Evolutionary conservation across 2,797 vertebrate species (phyloP), one percentile per base, ranked within the genome.

Genomic region (Bradypodion ventrale): DNA sequence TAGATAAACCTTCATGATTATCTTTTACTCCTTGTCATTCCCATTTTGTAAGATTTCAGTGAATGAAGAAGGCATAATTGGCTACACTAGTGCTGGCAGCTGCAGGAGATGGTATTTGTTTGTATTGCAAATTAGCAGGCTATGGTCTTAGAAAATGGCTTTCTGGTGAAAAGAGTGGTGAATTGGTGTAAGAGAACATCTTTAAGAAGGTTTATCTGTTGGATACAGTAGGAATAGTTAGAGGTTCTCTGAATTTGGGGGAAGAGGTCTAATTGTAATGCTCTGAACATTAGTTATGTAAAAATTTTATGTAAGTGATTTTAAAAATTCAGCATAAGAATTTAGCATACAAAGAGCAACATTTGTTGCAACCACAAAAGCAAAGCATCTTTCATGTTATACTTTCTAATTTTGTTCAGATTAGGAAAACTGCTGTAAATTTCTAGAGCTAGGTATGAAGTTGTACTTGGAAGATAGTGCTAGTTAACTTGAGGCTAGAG

Each of bases 51-150:
- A 85, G 29, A 62, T 49, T 42, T 66, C 73, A 1, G 56, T 80
- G 63, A 49, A 3, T 23, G 3, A 81, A 80, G 80, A 82, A 37
- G 19, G 35, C 82, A 80, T 84, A 90, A 87, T 83, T 83, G 88
- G 73, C 90, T 90, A 37, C 5, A 89, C 19, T 42, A 69, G 82
- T 92, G 88, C 60, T 86, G 88, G 85, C 86, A 88, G 85, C 90
- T 90, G 75, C 72, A 73, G 83, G 74, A 84, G 62, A 62, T 89
- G 10, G 79, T 87, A 1, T 86, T 91, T 90, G 74, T 80, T 82
- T 85, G 83, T 84, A 88, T 84, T 89, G 76, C 87, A 87, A 9
- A 91, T 89, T 87, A 85, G 44, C 66, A 83, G 66, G 69, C 1
- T 79, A 84, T 32, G 85, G 75, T n/a, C 84, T 90, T 70, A 63